Evolutionary conservation across 2,888 invertebrate genomes (phyloP), one percentile per base, ranked within the genome.

Genomic region (Melinaea marsaeus): DNA sequence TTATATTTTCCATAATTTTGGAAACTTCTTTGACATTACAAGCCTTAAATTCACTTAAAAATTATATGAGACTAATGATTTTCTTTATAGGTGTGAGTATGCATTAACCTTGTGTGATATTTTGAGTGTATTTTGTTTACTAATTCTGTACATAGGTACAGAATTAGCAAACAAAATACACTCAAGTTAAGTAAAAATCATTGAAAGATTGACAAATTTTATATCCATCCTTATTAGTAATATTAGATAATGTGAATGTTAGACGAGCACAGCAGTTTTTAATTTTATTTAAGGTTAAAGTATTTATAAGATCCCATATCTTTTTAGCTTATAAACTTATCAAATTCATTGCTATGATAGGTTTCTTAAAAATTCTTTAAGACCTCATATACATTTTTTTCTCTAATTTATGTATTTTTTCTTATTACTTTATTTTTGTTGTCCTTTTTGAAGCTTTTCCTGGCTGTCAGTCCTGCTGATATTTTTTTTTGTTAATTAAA

Each of bases 391-490:
- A 22, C 22, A 22, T 22, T 22, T 22, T 22, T 22, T 22, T 22
- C 22, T 22, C 22, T 22, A 22, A 22, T 42, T 4, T 35, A 42
- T 42, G 42, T 4, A 3, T 22, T 57, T 34, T 57, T 7, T 13
- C 22, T 59, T 1, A 62, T 3, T 4, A 51, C 13, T 13, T 58
- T 35, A 62, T 64, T 57, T 1, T 62, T 13, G 4, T 46, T 59
- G n/a, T 57, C 51, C 9, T 57, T 58, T 54, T 62, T 65, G 4
- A 42, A 33, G 4, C 56, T 35, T 32, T 48, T 51, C 64, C 61
- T 66, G 22, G 46, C 61, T n/a, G 13, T 62, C 61, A 22, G 67
- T 67, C 46, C 13, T 32, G 3, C 55, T 9, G 42, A 42, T 42
- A 22, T 42, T 9, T 42, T 7, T 42, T 5, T 42, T 42, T 42